These are phyloP conservation scores for Eupristina koningsbergeri DNA, from an alignment of 1,140 invertebrate genomes.

Conservation along the genomic window DNA sequence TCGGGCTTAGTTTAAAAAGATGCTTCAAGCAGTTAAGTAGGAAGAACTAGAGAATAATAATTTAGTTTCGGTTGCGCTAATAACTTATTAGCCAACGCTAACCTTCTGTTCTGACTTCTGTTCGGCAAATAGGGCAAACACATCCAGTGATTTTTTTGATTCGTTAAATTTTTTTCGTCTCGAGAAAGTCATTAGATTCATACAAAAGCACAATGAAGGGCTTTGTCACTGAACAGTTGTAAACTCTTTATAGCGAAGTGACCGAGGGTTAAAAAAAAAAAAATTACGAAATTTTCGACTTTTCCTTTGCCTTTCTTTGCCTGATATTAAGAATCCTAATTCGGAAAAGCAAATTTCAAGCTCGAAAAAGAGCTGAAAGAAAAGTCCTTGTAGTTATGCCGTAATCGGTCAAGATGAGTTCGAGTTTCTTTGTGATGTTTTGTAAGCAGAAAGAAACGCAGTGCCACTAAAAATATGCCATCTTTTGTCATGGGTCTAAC, in stretches of 20 bases:
- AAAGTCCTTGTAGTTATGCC: neutral
- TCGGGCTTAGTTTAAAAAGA: neutral
- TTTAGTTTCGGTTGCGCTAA: neutral
- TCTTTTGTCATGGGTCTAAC: too few species aligned
- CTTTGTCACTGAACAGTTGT: neutral
- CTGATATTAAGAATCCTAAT: too few species aligned
- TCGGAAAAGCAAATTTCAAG: too few species aligned
- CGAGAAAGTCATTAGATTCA: neutral
- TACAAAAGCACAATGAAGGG: neutral
- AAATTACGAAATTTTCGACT: neutral
- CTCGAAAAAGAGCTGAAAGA: neutral
- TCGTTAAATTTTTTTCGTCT: neutral
- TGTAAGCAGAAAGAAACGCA: neutral
- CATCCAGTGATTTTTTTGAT: neutral
- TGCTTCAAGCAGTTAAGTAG: neutral
- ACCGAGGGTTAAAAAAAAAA: neutral
- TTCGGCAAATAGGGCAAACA: neutral
- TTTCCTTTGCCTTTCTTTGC: neutral
- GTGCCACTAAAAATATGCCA: too few species aligned
- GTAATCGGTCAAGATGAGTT: neutral
- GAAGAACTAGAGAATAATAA: constrained; percentile 43
- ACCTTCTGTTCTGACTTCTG: neutral
- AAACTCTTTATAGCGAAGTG: neutral
- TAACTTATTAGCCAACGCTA: neutral
- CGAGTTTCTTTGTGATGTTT: too few species aligned